Base-by-base conservation (phyloP, 2,888 invertebrate species). In the Arge pagana region DNA sequence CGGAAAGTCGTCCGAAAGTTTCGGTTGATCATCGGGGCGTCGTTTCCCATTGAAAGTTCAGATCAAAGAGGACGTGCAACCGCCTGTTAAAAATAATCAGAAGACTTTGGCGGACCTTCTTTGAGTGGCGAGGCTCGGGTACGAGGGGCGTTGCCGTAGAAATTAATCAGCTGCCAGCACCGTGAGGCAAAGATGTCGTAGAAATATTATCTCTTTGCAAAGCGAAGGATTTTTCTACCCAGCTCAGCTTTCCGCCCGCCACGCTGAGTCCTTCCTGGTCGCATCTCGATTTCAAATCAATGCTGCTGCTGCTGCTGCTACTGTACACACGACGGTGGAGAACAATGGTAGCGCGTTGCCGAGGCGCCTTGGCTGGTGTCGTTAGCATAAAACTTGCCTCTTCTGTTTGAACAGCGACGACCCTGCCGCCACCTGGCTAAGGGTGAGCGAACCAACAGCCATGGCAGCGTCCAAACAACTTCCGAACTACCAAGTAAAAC, bases 401-500 rank as follows among this genome's bases (percentile, higher is more conserved):
- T n/a, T 23, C 23, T 45, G 41, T 50, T 50, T 50, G 31, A 50
- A 50, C 50, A 50, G 41, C 41, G 41, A 37, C 41, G 50, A 41
- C 40, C 41, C 21, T 15, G 31, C 40, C 15, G 40, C 31, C 37
- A 16, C 40, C 26, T 15, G 16, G 26, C 24, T 2, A 7, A 8
- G n/a, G 36, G 18, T 11, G 37, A 36, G 26, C 23, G 26, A 39
- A 37, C 48, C 37, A 48, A 39, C 48, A 48, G 35, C 13, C 48
- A 19, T 13, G n/a, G 8, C 23, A 18, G 11, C 19, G 18, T 54
- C 53, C 55, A 54, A 50, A 50, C 57, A 49, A 41, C 43, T 50
- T 53, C 55, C 57, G 57, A 57, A 59, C 56, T 56, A 54, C 52
- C 48, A 61, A 57, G 59, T 59, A 61, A n/a, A 60, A 59, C 60